Evolutionary conservation across 2,888 invertebrate species (phyloP).

Genomic region (Nasonovia ribisnigri): DNA sequence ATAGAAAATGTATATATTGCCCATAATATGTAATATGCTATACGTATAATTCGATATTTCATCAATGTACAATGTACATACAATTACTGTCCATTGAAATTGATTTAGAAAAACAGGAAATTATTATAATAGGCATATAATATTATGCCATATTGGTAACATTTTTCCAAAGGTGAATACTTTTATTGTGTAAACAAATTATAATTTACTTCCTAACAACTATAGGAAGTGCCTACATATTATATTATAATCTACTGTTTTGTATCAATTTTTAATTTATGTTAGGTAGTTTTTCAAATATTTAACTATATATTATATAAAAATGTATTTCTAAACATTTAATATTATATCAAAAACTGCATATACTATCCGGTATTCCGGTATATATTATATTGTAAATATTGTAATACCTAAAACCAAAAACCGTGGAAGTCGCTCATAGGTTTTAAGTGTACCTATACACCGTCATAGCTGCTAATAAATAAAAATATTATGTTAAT

Average conservation of each 20-base stretch:
- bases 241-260: too few species aligned
- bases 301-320: too few species aligned
- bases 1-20: not conserved
- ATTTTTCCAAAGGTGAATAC: slow-evolving; percentile 27
- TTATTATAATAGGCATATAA: not conserved
- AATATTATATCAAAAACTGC: too few species aligned
- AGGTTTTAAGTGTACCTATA: too few species aligned
- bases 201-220: not conserved
- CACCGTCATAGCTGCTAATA: too few species aligned
- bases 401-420: too few species aligned
- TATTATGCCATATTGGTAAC: not conserved
- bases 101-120: slow-evolving; percentile 25
- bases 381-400: too few species aligned
- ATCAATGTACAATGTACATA: not conserved
- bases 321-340: too few species aligned
- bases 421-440: too few species aligned
- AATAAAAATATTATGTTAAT: too few species aligned
- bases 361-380: too few species aligned
- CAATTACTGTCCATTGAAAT: not conserved
- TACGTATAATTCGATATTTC: not conserved
- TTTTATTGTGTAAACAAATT: not conserved
- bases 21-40: not conserved
- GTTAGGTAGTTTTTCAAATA: not conserved
- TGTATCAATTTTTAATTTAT: not conserved
- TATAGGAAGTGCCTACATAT: not conserved